These are phyloP conservation scores for Aspidiotus destructor DNA, from an alignment of 2,888 invertebrate genomes.

Conservation along the genomic window DNA sequence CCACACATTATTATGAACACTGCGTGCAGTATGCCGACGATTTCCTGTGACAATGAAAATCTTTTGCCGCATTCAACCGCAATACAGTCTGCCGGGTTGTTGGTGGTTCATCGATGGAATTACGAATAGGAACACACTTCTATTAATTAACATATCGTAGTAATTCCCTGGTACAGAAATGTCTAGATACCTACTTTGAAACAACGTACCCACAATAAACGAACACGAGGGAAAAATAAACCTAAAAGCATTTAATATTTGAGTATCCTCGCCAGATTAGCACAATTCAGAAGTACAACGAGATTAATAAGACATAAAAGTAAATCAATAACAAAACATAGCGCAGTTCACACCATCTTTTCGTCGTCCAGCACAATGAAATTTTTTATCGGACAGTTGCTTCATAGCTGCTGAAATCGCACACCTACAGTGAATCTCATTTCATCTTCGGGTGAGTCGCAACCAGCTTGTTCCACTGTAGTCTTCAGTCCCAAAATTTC, in stretches of 20 bases:
- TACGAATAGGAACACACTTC: background rate
- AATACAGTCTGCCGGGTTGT: constrained; percentile 1
- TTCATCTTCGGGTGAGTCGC: constrained; percentile 46
- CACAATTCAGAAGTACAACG: too few species aligned
- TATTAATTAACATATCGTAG: too few species aligned
- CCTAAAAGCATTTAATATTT: too few species aligned
- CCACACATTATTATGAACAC: background rate
- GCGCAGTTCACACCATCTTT: constrained; percentile 49
- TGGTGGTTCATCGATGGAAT: background rate
- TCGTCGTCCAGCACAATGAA: constrained; percentile 84
- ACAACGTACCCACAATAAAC: too few species aligned
- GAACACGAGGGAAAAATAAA: too few species aligned
- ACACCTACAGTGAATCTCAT: constrained; percentile 54
- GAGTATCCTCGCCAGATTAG: too few species aligned
- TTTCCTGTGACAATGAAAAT: constrained; percentile 19
- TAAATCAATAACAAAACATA: too few species aligned
- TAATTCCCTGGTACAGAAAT: too few species aligned
- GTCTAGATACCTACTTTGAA: too few species aligned
- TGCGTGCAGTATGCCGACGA: background rate
- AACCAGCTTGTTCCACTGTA: constrained; percentile 57
- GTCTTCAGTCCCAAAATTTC: constrained; percentile 61
- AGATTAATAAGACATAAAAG: too few species aligned
- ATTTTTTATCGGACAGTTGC: constrained; percentile 78
- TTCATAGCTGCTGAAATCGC: constrained; percentile 72
- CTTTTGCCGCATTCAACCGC: constrained; percentile 7